Conservation (phyloP, 2,797 vertebrate genomes). For the Pogoniulus pusillus region DNA sequence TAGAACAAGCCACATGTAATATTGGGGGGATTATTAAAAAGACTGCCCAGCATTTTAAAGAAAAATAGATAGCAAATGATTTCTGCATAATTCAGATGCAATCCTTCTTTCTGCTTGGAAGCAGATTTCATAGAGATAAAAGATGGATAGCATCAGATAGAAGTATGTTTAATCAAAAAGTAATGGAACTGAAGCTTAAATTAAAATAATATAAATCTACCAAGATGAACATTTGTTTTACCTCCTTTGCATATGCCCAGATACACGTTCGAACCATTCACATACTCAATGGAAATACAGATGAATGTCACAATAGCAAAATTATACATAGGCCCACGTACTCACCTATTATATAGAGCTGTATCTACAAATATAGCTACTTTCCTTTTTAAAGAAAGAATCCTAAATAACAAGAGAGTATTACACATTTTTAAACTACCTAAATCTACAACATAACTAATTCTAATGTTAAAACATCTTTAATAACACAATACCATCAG, state of each 20-base stretch:
- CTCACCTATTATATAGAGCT: neutral
- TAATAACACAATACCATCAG: neutral
- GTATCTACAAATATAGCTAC: neutral
- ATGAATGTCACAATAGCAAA: neutral
- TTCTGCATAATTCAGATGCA: constrained; percentile 65
- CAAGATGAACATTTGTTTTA: constrained; percentile 44
- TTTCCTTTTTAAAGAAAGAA: neutral
- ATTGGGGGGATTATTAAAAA: constrained; percentile 57
- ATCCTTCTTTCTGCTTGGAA: constrained; percentile 56
- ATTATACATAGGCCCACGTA: neutral
- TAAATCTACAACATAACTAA: neutral
- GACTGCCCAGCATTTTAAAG: constrained; percentile 49
- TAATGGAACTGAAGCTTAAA: constrained; percentile 65
- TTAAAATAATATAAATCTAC: constrained; percentile 73
- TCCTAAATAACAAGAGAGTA: neutral
- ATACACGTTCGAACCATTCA: neutral
- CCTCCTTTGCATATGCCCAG: neutral
- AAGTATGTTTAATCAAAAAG: constrained; percentile 72
- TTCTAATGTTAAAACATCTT: neutral
- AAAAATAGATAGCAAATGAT: constrained; percentile 61
- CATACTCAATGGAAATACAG: neutral
- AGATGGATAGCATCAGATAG: constrained; percentile 48
- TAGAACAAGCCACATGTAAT: constrained; percentile 26
- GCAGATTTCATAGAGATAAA: constrained; percentile 62
- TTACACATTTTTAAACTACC: neutral